Conservation (phyloP, 2,797 vertebrate species). For the Sebastiscus tertius region DNA sequence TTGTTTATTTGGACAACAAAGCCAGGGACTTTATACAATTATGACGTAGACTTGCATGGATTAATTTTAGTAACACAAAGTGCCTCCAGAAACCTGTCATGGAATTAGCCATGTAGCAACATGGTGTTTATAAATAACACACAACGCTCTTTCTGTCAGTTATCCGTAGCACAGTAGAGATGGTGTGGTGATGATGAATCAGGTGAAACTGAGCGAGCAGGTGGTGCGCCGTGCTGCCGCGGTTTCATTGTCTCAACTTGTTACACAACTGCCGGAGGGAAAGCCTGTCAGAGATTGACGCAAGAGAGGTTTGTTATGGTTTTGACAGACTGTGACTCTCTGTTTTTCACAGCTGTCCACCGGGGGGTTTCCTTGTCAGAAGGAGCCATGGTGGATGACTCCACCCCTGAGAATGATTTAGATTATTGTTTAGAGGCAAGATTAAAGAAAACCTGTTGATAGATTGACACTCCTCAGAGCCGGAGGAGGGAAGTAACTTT, state of each 20-base stretch:
- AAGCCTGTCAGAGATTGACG: constrained; percentile 66
- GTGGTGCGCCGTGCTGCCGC: constrained; percentile 42
- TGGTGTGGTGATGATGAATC: constrained; percentile 50
- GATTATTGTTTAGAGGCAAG: constrained; percentile 8
- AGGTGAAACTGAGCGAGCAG: constrained; percentile 71
- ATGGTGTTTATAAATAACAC: constrained; percentile 31
- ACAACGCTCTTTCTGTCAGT: constrained; percentile 1
- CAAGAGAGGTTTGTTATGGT: constrained; percentile 73
- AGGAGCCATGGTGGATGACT: constrained; percentile 30
- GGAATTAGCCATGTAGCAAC: constrained; percentile 16
- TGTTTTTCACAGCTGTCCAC: constrained; percentile 71
- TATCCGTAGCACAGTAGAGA: background rate
- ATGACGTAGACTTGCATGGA: background rate
- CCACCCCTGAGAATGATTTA: constrained; percentile 14
- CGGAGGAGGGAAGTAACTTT: background rate
- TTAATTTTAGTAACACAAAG: background rate
- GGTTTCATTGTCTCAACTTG: constrained; percentile 72
- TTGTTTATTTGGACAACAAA: background rate
- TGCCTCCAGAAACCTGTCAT: background rate
- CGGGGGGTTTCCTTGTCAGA: constrained; percentile 31
- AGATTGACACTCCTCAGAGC: background rate
- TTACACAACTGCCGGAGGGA: constrained; percentile 63
- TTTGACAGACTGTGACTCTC: constrained; percentile 71
- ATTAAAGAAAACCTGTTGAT: constrained; percentile 15
- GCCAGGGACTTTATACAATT: background rate